Evolutionary conservation across 2,888 invertebrate genomes (phyloP), one percentile per base, ranked within the genome.

Genomic region (Drosophila pseudotalamancana): DNA sequence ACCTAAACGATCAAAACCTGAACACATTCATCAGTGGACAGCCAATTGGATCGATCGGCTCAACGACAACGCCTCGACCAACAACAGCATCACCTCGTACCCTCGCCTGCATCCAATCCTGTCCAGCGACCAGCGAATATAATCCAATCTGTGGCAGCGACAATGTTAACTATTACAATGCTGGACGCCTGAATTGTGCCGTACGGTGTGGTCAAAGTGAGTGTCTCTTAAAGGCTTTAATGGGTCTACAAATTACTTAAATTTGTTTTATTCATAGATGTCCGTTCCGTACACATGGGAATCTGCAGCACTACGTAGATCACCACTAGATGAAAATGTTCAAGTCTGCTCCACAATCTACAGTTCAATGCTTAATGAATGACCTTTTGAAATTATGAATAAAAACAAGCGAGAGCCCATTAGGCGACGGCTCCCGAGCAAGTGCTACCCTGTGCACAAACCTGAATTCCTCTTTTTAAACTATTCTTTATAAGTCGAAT

Each of bases 81-180:
- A 66, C 74, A 4, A 67, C 77, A 6, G 49, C 82, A 1, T 87
- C 90, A 0, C 89, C 88, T 1, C 77, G 74, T 6, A 89, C 75
- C 43, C 35, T 77, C 9, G 67, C 76, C 14, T 91, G 90, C 53
- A 21, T 88, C 9, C 77, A 64, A 43, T 50, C 65, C 3, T 91
- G 89, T 49, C 87, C 72, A 18, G 61, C 88, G 0, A 91, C 91
- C 27, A 86, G 78, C 25, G 88, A 91, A 72, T 91, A 91, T 39
- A 91, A 91, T 79, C 91, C 91, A 1, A 80, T 91, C 4, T 91
- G 91, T 56, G 91, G 91, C 49, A 87, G 78, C 23, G 90, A 91
- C 64, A 71, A 59, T 16, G 54, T 77, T 32, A 89, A 82, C 61
- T 91, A 91, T 68, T 87, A 80, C 31, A 91, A 91, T 46, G 19